phyloP scores from a whole-genome alignment of 2,888 invertebrate genomes.

The Amblyteles armatorius region DNA sequence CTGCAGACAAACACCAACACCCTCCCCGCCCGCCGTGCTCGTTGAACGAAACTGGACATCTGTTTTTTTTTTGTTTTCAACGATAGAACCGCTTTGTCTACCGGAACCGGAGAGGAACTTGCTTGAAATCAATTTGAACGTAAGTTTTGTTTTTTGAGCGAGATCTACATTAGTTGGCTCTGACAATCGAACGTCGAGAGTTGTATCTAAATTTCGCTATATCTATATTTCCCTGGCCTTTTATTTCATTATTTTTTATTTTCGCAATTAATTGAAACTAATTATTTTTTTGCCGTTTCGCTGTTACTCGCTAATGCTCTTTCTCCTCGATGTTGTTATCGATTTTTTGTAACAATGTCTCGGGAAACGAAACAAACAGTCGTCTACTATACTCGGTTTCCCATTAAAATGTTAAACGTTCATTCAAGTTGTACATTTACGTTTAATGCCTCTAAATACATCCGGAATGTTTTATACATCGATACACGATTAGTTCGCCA shows the following conservation, averaged over 20 bases:
- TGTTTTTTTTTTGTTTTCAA: slow-evolving; percentile 11
- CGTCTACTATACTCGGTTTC: too few relatives aligned
- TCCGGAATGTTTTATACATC: slow-evolving; percentile 40
- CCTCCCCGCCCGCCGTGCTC: neutral
- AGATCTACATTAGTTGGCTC: too few relatives aligned
- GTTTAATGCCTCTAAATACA: slow-evolving; percentile 8
- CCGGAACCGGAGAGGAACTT: neutral
- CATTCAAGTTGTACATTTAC: neutral
- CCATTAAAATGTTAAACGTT: too few relatives aligned
- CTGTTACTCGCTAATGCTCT: too few relatives aligned
- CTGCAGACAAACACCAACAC: slow-evolving; percentile 24
- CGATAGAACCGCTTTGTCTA: neutral
- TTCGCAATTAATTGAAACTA: too few relatives aligned
- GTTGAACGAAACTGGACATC: slow-evolving; percentile 45
- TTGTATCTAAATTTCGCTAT: neutral
- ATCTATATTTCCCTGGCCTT: neutral
- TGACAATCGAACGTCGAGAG: too few relatives aligned
- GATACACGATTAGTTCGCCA: slow-evolving; percentile 21
- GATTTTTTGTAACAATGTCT: too few relatives aligned
- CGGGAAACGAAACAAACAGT: too few relatives aligned
- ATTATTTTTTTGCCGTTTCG: too few relatives aligned
- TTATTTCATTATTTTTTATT: too few relatives aligned
- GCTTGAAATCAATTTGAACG: neutral
- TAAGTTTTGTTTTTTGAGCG: neutral
- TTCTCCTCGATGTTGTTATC: too few relatives aligned